Conservation (phyloP, 2,113 vertebrate genomes). For the Glaucidium brasilianum region DNA sequence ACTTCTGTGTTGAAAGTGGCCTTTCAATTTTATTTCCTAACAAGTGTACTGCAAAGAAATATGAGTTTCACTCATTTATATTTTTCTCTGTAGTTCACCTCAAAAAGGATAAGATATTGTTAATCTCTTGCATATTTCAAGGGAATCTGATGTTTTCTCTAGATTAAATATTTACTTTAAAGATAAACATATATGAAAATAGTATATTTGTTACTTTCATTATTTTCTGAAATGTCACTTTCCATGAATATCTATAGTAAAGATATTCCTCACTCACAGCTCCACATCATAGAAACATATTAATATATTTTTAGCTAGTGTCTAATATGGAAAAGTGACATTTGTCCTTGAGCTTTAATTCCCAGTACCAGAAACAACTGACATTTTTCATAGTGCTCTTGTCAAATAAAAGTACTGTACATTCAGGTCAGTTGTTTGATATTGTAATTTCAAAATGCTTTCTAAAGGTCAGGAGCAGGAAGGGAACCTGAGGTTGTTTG, state of each 20-base stretch:
- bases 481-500: neutral
- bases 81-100: neutral
- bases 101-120: neutral
- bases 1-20: neutral
- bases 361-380: neutral
- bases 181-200: neutral
- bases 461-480: slow-evolving; percentile 33
- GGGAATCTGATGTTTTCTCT: neutral
- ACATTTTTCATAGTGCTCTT: neutral
- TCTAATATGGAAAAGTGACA: neutral
- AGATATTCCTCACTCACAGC: neutral
- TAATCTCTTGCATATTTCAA: neutral
- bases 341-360: slow-evolving; percentile 28
- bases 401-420: neutral
- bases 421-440: slow-evolving; percentile 5
- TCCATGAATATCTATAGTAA: neutral
- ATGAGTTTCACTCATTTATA: neutral
- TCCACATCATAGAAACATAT: neutral
- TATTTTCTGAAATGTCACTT: neutral
- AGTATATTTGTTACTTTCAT: neutral
- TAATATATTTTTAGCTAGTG: neutral
- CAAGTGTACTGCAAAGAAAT: neutral
- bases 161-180: neutral
- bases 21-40: neutral
- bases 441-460: neutral